Base-by-base conservation (phyloP, 1,140 invertebrate genomes). In the Drosophila nebulosa region DNA sequence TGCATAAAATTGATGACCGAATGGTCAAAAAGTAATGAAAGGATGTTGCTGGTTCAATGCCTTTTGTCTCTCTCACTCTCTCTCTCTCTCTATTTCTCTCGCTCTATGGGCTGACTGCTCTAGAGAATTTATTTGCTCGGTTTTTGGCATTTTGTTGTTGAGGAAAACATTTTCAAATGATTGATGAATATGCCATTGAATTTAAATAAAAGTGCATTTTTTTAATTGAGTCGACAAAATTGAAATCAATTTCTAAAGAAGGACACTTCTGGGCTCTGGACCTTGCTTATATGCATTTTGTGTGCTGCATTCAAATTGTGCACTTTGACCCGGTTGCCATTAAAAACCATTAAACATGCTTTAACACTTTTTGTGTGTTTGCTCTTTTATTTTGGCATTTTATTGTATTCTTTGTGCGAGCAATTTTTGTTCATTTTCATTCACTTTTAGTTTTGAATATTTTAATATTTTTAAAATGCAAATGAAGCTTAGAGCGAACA, bases 1-100 rank as follows among this genome's bases (percentile, higher is more conserved):
- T 65, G 42, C 50, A 35, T 62, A 67, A 69, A 81, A 81, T 78
- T 81, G 78, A 78, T 81, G 65, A 53, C 30, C 56, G 9, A 14
- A 16, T 58, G 36, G n/a, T 24, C 27, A 32, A 46, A 55, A 52
- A 72, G 56, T 59, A 56, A 55, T 55, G 69, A 42, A 51, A 65
- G 58, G 55, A 79, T 55, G 46, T 30, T 59, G 39, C 52, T 30
- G 53, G 59, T 66, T 53, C 50, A 46, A 68, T 59, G 46, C 30
- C 61, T 70, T 69, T 74, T 70, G 66, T 69, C 61, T 56, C 36
- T 56, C 35, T 16, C n/a, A 18, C 39, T 46, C 18, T 42, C 18
- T 16, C 22, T 59, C 6, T 6, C 21, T 5, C 16, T 3, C 39
- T 18, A n/a, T 16, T 42, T 14, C 14, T 6, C 16, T n/a, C 39